Percentiles rank a stretch among this genome's conserved stretches.
Conservation (phyloP, 2,113 vertebrate species). For the Pangasianodon gigas region DNA sequence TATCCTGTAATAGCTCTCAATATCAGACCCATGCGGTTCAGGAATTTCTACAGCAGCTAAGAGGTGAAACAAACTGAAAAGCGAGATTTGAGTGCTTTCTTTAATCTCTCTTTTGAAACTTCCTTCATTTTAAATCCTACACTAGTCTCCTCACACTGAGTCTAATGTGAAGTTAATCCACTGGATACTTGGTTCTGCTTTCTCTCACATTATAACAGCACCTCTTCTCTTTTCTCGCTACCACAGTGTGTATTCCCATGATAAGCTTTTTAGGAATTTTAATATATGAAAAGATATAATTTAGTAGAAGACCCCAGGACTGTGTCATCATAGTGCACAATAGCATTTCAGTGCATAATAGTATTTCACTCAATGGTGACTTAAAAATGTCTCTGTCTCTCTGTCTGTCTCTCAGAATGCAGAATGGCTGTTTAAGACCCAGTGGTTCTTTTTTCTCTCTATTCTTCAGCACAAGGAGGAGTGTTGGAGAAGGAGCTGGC, state of each 20-base stretch:
- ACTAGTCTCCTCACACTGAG: conserved; percentile 49
- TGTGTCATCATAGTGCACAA: conserved; percentile 38
- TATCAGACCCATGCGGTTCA: conserved; percentile 36
- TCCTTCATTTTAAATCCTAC: conserved; percentile 42
- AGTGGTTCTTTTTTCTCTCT: conserved; percentile 40
- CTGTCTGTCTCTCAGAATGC: conserved; percentile 19
- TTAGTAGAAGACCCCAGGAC: conserved; percentile 27
- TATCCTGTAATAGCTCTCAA: conserved; percentile 15
- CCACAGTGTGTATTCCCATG: conserved; percentile 43
- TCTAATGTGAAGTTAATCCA: conserved; percentile 50
- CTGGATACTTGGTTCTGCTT: conserved; percentile 39
- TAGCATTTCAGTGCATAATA: conserved; percentile 6
- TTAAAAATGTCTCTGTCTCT: conserved; percentile 32
- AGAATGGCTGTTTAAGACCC: conserved; percentile 34
- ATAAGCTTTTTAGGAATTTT: conserved; percentile 48
- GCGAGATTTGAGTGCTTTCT: conserved; percentile 25
- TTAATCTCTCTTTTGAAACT: conserved; percentile 54
- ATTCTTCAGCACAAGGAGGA: conserved; percentile 6
- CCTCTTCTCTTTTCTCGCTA: conserved; percentile 29
- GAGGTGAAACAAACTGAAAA: conserved; percentile 33
- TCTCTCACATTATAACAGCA: conserved; percentile 34
- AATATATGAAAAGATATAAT: conserved; percentile 49
- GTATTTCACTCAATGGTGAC: conserved; percentile 38
- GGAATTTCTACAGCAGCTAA: conserved; percentile 48
- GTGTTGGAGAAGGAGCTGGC: background rate